A percentile compares a stretch with the other conserved stretches of the same genome.
Conservation (phyloP, 2,113 vertebrate genomes). For the Solea senegalensis region DNA sequence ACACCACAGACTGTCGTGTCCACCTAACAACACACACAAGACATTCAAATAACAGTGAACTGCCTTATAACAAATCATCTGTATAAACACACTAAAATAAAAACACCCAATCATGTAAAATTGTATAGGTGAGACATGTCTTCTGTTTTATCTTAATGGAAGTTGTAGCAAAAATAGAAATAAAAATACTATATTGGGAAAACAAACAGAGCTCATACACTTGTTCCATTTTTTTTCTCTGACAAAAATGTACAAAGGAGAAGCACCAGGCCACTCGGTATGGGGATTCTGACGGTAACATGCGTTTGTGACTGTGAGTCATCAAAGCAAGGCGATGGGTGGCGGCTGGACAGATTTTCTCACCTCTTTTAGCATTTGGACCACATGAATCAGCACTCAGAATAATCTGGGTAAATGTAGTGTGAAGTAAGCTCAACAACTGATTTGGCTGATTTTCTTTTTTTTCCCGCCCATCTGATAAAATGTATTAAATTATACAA, state of each 20-base stretch:
- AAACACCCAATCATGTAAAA: neutral
- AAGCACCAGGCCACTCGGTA: conserved; percentile 17
- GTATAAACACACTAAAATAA: neutral
- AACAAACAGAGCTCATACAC: conserved; percentile 1
- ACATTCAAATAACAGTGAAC: conserved; percentile 9
- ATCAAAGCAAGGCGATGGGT: conserved; percentile 32
- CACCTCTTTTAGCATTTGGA: conserved; percentile 41
- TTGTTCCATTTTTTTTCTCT: conserved; percentile 37
- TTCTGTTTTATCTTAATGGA: neutral
- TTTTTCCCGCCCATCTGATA: too few species aligned
- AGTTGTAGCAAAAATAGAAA: conserved; percentile 1
- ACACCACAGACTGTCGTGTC: conserved; percentile 15
- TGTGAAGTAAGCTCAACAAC: conserved; percentile 11
- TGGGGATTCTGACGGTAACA: conserved; percentile 34
- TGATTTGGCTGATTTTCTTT: too few species aligned
- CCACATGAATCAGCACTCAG: conserved; percentile 61
- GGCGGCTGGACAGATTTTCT: conserved; percentile 26
- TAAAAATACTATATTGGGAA: neutral
- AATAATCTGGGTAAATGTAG: conserved; percentile 57
- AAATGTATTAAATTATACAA: too few species aligned
- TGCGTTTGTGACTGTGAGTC: conserved; percentile 42
- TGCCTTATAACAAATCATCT: neutral
- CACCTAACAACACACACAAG: conserved; percentile 5
- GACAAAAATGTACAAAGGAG: conserved; percentile 13
- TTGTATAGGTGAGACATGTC: neutral